A percentile compares a stretch with the other conserved stretches of the same genome.
These are phyloP conservation scores for Carabus problematicus DNA, from an alignment of 2,888 invertebrate genomes.

Conservation along the genomic window DNA sequence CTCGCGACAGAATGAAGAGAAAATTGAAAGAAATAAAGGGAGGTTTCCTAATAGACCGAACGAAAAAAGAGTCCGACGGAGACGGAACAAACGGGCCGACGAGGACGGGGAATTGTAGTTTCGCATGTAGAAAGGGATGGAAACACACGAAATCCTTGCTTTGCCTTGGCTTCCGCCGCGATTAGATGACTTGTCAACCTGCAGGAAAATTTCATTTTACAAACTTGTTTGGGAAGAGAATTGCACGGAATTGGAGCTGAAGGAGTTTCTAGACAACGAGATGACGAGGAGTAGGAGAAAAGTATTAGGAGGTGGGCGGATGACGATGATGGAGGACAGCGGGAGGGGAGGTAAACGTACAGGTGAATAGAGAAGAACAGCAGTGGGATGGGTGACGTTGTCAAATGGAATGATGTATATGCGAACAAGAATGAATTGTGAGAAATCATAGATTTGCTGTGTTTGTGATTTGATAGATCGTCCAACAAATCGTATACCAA, in stretches of 20 bases:
- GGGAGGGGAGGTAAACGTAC: not conserved
- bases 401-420: no score
- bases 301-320: not conserved
- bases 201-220: conserved; percentile 66
- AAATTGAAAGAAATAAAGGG: conserved; percentile 62
- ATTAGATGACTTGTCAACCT: conserved; percentile 67
- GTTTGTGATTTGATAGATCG: no score
- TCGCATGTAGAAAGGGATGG: conserved; percentile 22
- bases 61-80: conserved; percentile 49
- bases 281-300: conserved; percentile 1
- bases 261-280: conserved; percentile 44
- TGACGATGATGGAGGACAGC: not conserved
- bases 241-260: conserved; percentile 64
- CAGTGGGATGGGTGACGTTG: not conserved
- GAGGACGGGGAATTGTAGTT: conserved; percentile 21
- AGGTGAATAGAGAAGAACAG: no score
- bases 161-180: conserved; percentile 53
- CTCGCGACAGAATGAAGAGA: conserved; percentile 61
- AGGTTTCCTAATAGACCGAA: conserved; percentile 56
- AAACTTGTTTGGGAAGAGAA: conserved; percentile 66
- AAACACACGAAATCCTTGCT: conserved; percentile 40
- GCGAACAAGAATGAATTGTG: no score
- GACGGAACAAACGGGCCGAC: not conserved
- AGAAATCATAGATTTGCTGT: no score
- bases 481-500: no score